These are phyloP conservation scores for Stichopus horrens DNA, from an alignment of 53 echinoderm and acorn worm genomes.

Conservation along the genomic window DNA sequence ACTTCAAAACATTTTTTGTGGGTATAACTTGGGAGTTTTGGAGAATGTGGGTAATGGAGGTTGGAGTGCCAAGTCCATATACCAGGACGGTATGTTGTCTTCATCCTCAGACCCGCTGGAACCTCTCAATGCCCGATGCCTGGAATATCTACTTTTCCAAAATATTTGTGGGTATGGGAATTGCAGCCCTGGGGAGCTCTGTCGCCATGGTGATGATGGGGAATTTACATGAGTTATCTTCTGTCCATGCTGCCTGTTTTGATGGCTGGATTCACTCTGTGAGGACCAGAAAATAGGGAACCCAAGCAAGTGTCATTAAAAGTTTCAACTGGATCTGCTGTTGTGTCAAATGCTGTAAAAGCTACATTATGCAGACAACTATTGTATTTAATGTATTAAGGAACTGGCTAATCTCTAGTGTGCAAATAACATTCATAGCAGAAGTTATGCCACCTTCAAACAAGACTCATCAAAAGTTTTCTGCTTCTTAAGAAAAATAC, in stretches of 20 bases:
- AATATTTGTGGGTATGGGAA: constrained; percentile 3
- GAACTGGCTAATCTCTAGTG: too few relatives aligned
- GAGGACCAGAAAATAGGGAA: too few relatives aligned
- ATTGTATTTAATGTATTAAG: too few relatives aligned
- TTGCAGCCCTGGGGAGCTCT: not conserved
- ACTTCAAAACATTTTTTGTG: constrained; percentile 37
- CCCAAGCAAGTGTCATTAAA: too few relatives aligned
- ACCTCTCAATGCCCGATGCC: not conserved
- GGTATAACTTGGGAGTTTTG: constrained; percentile 29
- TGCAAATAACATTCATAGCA: too few relatives aligned
- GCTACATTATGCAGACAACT: too few relatives aligned
- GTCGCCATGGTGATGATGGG: not conserved
- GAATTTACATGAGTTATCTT: not conserved
- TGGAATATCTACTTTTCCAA: not conserved
- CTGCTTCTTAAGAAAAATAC: too few relatives aligned
- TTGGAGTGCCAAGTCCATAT: constrained; percentile 19
- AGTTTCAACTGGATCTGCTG: too few relatives aligned
- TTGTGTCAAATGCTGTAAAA: too few relatives aligned
- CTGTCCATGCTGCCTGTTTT: not conserved
- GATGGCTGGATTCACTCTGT: too few relatives aligned
- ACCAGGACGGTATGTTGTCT: constrained; percentile 9
- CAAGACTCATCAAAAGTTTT: too few relatives aligned
- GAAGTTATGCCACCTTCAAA: too few relatives aligned
- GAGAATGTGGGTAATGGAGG: not conserved
- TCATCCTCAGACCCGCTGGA: constrained; percentile 1